Percentiles rank a stretch among this genome's conserved stretches.
These are phyloP conservation scores for Drosophila albomicans DNA, from an alignment of 1,140 invertebrate genomes.

Conservation along the genomic window DNA sequence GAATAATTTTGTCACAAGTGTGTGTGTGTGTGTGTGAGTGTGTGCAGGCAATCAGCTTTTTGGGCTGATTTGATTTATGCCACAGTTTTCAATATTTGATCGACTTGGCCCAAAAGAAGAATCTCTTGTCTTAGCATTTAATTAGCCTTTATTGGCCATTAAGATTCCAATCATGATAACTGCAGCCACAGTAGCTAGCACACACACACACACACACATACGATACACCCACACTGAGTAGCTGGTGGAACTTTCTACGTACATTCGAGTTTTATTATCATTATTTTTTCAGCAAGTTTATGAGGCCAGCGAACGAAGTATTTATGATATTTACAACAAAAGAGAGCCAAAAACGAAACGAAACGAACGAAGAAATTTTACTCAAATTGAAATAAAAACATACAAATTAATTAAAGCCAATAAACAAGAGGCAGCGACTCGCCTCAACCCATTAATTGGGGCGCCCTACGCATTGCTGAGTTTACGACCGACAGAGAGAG, in stretches of 20 bases:
- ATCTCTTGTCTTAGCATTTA: constrained; percentile 59
- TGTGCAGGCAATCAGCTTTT: neutral
- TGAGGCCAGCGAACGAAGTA: constrained; percentile 66
- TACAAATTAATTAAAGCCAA: constrained; percentile 82
- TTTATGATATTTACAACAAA: constrained; percentile 81
- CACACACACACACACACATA: neutral
- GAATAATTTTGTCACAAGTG: constrained; percentile 34
- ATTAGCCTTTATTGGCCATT: constrained; percentile 77
- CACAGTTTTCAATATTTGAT: constrained; percentile 64
- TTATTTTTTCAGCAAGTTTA: constrained; percentile 63
- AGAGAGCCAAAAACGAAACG: constrained; percentile 37
- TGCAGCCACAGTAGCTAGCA: constrained; percentile 54
- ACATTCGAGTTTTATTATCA: constrained; percentile 61
- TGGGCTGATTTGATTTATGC: constrained; percentile 60
- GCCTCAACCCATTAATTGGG: constrained; percentile 60
- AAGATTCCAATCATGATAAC: constrained; percentile 71
- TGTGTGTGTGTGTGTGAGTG: constrained; percentile 24
- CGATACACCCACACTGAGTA: constrained; percentile 45
- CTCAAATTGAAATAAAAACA: constrained; percentile 81
- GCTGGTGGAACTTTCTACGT: constrained; percentile 59
- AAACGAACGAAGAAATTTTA: constrained; percentile 35
- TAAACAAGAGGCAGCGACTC: constrained; percentile 53
- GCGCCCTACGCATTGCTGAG: constrained; percentile 66
- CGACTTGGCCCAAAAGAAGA: constrained; percentile 38
- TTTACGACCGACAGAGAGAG: constrained; percentile 49